Evolutionary conservation across 2,888 invertebrate species (phyloP), one percentile per base, ranked within the genome.

Genomic region (Himalopsyche kuldschensis): DNA sequence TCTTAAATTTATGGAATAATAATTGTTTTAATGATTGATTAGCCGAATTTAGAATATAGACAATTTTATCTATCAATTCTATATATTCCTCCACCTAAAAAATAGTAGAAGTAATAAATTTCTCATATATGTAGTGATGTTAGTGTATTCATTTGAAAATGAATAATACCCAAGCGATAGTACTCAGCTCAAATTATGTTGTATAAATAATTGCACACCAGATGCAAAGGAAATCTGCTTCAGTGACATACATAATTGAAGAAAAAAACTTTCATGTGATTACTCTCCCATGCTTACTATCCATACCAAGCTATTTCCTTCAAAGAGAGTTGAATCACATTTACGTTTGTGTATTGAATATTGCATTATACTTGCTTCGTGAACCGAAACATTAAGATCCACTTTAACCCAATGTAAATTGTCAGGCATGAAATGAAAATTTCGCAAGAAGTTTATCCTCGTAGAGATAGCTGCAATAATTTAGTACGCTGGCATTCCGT

Each of bases 361-460:
- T 41, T 32, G 76, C 76, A 76, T 76, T 76, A 76, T 76, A 41
- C 41, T 76, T 76, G 76, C 32, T 76, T 41, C 76, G 32, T 41
- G 76, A 76, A 76, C 76, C 76, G 35, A 35, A 76, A 11, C 76
- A 24, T 32, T 41, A 11, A 35, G 76, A 76, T 76, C 41, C 35
- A 76, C 17, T 35, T 32, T 76, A 41, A 76, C 35, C 35, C 35
- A 76, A 76, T 76, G 76, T 41, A 41, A 76, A 76, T 35, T 41
- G 76, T 76, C 76, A 76, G 35, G 76, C 76, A 76, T 76, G 76
- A 76, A 35, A 76, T 76, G 76, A 32, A 76, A 35, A 35, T 24
- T 76, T 76, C 20, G 20, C 69, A 69, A 69, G 24, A 30, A 69
- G 4, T 30, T 11, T 30, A 69, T 69, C 69, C 69, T 69, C 4